These are phyloP conservation scores for Lasioglossum marginatum DNA, from an alignment of 2,888 invertebrate genomes.

Conservation along the genomic window DNA sequence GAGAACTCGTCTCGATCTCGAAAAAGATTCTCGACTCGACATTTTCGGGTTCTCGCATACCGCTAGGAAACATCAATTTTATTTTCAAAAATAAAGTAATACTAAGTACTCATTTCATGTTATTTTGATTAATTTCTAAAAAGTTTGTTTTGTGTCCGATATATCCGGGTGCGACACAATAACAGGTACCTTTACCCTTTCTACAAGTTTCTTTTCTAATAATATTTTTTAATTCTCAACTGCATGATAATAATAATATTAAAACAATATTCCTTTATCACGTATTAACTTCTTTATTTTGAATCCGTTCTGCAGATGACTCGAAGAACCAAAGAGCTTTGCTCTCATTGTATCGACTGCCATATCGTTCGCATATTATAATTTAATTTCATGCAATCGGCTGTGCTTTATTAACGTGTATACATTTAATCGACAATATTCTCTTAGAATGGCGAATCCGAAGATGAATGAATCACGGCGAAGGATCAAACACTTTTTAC, in stretches of 20 bases:
- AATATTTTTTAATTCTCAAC: not conserved
- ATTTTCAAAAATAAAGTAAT: too few species aligned
- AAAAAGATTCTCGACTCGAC: too few species aligned
- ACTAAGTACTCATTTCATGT: too few species aligned
- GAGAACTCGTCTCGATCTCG: too few species aligned
- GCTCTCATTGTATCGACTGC: conserved; percentile 10
- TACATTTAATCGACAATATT: not conserved
- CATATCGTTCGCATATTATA: not conserved
- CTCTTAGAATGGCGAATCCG: not conserved
- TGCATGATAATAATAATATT: not conserved
- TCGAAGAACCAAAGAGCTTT: conserved; percentile 14
- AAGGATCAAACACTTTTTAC: conserved; percentile 9
- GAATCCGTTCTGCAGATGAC: not conserved
- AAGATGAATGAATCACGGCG: not conserved
- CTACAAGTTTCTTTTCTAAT: not conserved
- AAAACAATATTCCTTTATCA: not conserved
- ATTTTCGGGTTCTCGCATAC: too few species aligned
- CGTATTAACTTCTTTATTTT: not conserved
- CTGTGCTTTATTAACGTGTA: not conserved
- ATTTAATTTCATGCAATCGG: not conserved
- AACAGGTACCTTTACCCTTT: too few species aligned
- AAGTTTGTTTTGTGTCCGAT: too few species aligned
- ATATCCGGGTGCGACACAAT: too few species aligned
- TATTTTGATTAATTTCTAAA: too few species aligned
- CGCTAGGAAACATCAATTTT: too few species aligned